phyloP scores from a whole-genome alignment of 2,113 vertebrate species.

The Platichthys stellatus region DNA sequence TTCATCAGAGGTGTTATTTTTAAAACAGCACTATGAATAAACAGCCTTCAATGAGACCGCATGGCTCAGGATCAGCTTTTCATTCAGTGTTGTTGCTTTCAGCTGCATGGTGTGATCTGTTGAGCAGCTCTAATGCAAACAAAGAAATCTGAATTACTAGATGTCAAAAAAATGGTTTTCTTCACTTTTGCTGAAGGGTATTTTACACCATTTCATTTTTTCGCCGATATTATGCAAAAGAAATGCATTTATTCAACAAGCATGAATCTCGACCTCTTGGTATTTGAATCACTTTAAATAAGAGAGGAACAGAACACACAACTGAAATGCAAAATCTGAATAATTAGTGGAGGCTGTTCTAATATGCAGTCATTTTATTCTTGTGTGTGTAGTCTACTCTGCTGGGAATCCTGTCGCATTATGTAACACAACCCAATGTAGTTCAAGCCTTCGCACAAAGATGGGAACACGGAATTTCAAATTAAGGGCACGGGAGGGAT shows the following conservation, averaged over 20 bases:
- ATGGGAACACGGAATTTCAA: conserved; percentile 12
- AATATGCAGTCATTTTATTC: conserved; percentile 24
- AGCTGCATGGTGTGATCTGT: not conserved
- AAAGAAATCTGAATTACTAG: not conserved
- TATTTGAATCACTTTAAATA: not conserved
- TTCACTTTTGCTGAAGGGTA: not conserved
- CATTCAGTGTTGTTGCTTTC: not conserved
- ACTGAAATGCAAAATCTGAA: conserved; percentile 15
- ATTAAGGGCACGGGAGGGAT: conserved; percentile 41
- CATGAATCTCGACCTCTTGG: not conserved
- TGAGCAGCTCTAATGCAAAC: not conserved
- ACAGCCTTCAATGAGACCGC: conserved; percentile 16
- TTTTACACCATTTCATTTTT: not conserved
- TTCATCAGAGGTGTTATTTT: conserved; percentile 53
- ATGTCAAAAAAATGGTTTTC: not conserved
- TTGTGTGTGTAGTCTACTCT: conserved; percentile 9
- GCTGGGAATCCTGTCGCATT: conserved; percentile 34
- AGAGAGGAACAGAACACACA: conserved; percentile 3
- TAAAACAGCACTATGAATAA: conserved; percentile 53
- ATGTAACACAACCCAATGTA: conserved; percentile 33
- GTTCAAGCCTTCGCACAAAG: conserved; percentile 30
- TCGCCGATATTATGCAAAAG: conserved; percentile 8
- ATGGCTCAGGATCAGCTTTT: not conserved
- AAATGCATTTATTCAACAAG: conserved; percentile 10
- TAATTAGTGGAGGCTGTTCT: conserved; percentile 6